Percentiles rank a stretch among this genome's conserved stretches.
phyloP scores from a whole-genome alignment of 2,113 vertebrate species.

The Barnardius zonarius region DNA sequence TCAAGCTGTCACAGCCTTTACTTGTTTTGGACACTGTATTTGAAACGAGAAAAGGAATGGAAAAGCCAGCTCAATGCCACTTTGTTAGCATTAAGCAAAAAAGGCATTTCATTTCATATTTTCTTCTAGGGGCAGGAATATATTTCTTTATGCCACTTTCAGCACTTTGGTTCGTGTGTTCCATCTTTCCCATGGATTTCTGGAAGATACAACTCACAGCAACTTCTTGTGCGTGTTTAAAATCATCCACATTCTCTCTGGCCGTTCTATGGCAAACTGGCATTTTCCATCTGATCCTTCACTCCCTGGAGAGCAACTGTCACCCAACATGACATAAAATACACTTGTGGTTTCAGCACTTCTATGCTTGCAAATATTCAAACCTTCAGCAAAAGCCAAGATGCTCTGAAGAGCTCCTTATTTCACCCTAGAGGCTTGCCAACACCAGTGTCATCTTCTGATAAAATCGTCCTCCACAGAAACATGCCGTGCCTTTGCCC shows the following conservation, averaged over 20 bases:
- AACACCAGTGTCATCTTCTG: neutral
- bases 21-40: neutral
- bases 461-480: neutral
- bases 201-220: neutral
- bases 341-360: neutral
- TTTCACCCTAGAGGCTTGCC: neutral
- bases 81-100: neutral
- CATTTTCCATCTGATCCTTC: neutral
- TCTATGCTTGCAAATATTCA: neutral
- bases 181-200: neutral
- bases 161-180: neutral
- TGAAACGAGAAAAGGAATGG: neutral
- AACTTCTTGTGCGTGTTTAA: neutral
- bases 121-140: neutral
- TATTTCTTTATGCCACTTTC: neutral
- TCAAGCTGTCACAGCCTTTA: neutral
- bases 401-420: neutral
- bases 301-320: neutral
- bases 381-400: neutral
- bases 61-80: neutral
- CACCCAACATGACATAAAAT: conserved; percentile 4
- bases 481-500: neutral
- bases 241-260: neutral
- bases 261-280: neutral
- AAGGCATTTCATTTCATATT: neutral